These are phyloP conservation scores for Sepiola atlantica DNA, from an alignment of 2,888 invertebrate species.

Conservation along the genomic window DNA sequence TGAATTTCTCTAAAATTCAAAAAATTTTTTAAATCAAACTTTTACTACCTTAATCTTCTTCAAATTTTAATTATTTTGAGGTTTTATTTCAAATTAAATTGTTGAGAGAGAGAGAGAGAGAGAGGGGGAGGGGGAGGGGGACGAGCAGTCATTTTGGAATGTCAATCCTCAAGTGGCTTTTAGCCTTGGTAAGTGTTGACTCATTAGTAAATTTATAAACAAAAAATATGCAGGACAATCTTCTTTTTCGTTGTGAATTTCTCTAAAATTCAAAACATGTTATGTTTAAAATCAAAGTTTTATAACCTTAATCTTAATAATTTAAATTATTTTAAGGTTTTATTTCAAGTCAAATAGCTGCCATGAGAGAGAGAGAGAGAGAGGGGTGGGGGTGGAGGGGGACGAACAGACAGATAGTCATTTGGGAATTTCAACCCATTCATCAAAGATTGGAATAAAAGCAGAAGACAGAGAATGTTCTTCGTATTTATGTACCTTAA, in stretches of 20 bases:
- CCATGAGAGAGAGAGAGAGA: not conserved
- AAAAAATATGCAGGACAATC: too few species aligned
- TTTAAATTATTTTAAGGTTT: not conserved
- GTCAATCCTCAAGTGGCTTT: too few species aligned
- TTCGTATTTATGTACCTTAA: not conserved
- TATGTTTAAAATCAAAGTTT: not conserved
- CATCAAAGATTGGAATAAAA: not conserved
- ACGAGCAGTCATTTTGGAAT: too few species aligned
- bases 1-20: too few species aligned
- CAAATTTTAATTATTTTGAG: too few species aligned
- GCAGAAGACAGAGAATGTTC: not conserved
- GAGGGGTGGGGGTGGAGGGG: too few species aligned
- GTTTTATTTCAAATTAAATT: too few species aligned
- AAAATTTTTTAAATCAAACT: not conserved
- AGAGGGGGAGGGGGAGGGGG: too few species aligned
- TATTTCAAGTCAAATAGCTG: not conserved
- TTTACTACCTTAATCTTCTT: not conserved
- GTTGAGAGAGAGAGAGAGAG: too few species aligned
- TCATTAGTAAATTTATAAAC: too few species aligned
- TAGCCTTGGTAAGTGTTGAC: too few species aligned
- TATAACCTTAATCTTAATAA: not conserved
- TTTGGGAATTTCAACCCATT: not conserved
- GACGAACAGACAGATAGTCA: not conserved
- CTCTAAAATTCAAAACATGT: not conserved
- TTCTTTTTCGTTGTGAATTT: too few species aligned